Conservation (phyloP, 2,888 invertebrate species). For the Dicranocentrus wangi region DNA sequence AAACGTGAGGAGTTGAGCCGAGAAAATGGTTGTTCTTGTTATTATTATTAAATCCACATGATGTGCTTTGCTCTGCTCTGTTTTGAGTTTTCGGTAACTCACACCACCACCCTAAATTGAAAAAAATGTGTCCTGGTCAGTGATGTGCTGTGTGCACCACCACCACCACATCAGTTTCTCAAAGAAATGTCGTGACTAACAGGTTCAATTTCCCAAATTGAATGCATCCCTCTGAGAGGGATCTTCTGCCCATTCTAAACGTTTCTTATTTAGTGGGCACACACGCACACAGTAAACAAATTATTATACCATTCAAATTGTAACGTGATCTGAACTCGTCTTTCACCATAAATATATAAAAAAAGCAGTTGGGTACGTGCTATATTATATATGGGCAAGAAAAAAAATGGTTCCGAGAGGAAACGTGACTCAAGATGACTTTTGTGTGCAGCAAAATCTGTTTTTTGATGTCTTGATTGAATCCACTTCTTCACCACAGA, state of each 20-base stretch:
- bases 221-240: too few species aligned
- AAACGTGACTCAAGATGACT: conserved; percentile 42
- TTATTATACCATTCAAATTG: background rate
- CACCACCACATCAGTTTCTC: too few species aligned
- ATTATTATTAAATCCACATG: too few species aligned
- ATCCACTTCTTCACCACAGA: conserved; percentile 8
- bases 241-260: too few species aligned
- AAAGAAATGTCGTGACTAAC: conserved; percentile 17
- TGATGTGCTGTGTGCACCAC: background rate
- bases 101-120: background rate
- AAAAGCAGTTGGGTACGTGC: background rate
- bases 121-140: conserved; percentile 1
- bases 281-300: conserved; percentile 18
- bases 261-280: background rate
- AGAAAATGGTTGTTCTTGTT: too few species aligned
- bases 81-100: too few species aligned
- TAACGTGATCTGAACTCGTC: background rate
- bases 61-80: too few species aligned
- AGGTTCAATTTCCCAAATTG: conserved; percentile 15
- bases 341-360: background rate
- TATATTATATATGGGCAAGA: background rate
- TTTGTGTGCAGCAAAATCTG: background rate
- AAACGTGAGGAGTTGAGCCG: background rate
- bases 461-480: conserved; percentile 35
- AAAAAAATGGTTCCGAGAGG: background rate